Percentiles rank a stretch among this genome's conserved stretches.
Evolutionary conservation across 2,113 vertebrate genomes (phyloP).

Genomic region (Macquaria australasica): DNA sequence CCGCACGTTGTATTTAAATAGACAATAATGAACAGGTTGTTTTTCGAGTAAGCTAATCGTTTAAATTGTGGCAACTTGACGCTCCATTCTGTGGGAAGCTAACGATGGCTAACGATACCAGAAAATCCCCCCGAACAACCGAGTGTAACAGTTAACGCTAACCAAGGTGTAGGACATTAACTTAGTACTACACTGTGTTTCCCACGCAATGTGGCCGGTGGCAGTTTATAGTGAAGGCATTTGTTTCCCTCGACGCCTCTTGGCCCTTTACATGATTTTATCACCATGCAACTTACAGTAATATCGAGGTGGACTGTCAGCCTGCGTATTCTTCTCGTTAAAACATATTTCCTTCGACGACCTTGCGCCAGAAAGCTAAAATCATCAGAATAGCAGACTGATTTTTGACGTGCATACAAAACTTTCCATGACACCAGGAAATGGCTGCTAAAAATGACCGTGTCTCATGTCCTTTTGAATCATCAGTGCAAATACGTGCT

Average conservation of each 20-base stretch:
- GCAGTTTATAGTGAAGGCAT: neutral
- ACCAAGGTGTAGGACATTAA: neutral
- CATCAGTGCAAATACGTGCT: too few species aligned
- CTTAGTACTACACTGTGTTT: neutral
- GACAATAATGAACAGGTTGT: accelerated
- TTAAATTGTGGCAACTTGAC: neutral
- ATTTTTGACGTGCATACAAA: neutral
- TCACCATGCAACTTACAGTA: neutral
- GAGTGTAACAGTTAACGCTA: neutral
- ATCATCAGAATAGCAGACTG: neutral
- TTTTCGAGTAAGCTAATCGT: accelerated
- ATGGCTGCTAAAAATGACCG: neutral
- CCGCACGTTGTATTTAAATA: neutral
- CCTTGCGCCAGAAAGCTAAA: neutral
- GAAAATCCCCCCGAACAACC: neutral
- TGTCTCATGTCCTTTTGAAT: neutral
- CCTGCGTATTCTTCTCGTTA: neutral
- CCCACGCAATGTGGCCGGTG: neutral
- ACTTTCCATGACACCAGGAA: conserved; percentile 20
- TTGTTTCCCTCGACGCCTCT: neutral
- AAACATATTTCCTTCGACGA: neutral
- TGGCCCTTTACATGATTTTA: neutral
- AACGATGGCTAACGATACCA: conserved; percentile 38
- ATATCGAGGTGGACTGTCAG: too few species aligned
- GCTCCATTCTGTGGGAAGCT: neutral